Conservation (phyloP, 30 jellyfish, hydroid and myxozoan genomes). For the Aurelia sp. region DNA sequence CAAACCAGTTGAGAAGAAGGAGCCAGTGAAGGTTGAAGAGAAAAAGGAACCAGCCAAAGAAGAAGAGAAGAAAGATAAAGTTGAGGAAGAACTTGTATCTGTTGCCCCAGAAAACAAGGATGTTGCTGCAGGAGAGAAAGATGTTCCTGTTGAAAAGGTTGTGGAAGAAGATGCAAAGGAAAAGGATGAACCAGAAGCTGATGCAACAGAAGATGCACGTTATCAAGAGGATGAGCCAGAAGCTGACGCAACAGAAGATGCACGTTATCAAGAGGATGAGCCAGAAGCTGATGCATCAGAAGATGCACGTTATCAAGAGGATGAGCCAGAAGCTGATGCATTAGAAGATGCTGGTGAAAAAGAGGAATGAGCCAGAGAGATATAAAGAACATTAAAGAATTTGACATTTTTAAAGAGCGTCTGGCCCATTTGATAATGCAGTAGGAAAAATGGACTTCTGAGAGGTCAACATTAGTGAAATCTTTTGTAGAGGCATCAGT, state of each 20-base stretch:
- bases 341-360: no score
- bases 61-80: conserved; percentile 10
- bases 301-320: background rate
- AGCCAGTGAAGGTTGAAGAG: conserved; percentile 4
- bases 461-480: no score
- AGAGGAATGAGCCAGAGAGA: background rate
- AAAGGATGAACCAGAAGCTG: background rate
- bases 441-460: no score
- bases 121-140: conserved; percentile 13
- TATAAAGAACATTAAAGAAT: no score
- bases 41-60: background rate
- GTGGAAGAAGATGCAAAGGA: background rate
- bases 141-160: no score
- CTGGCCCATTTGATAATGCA: no score
- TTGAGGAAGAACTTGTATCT: no score
- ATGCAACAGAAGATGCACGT: background rate
- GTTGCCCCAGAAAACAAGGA: conserved; percentile 5
- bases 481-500: background rate
- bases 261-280: no score
- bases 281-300: no score
- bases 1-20: conserved; percentile 27
- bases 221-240: background rate
- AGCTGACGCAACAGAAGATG: background rate
- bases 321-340: background rate
- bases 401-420: no score